Percentiles rank a stretch among this genome's conserved stretches.
Evolutionary conservation across 2,888 invertebrate species (phyloP).

Genomic region (Rhingia rostrata): DNA sequence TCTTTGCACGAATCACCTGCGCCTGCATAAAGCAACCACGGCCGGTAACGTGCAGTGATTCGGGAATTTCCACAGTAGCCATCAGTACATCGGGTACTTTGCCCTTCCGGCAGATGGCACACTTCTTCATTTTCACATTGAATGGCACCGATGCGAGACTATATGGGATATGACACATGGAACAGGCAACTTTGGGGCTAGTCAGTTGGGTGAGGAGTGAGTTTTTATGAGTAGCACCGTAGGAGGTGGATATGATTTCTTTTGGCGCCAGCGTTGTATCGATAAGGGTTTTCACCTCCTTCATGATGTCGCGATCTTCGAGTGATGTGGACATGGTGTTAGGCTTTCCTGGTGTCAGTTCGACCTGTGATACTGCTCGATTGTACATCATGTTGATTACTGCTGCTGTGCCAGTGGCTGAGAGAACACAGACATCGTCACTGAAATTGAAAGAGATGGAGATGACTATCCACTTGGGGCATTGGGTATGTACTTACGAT

Average conservation of each 20-base stretch:
- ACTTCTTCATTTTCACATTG: slow-evolving; percentile 88
- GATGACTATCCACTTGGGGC: not conserved
- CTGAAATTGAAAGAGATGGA: slow-evolving; percentile 83
- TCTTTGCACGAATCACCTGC: slow-evolving; percentile 90
- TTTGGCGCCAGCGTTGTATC: slow-evolving; percentile 68
- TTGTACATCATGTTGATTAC: slow-evolving; percentile 87
- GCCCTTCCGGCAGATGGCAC: slow-evolving; percentile 89
- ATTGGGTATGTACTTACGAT: slow-evolving; percentile 85
- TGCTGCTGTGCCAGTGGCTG: slow-evolving; percentile 97
- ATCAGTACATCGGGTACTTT: slow-evolving; percentile 96
- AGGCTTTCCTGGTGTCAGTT: slow-evolving; percentile 76
- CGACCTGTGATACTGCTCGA: slow-evolving; percentile 81
- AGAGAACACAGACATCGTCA: slow-evolving; percentile 97
- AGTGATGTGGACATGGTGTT: slow-evolving; percentile 84
- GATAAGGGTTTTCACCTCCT: slow-evolving; percentile 61
- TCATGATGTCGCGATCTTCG: slow-evolving; percentile 83
- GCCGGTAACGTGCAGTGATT: slow-evolving; percentile 88
- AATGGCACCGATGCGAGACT: slow-evolving; percentile 88
- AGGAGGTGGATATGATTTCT: slow-evolving; percentile 77
- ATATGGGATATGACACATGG: slow-evolving; percentile 92
- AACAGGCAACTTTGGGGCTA: slow-evolving; percentile 76
- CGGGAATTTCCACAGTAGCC: slow-evolving; percentile 94
- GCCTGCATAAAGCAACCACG: slow-evolving; percentile 88
- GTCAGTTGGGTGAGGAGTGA: slow-evolving; percentile 46
- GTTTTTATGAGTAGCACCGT: slow-evolving; percentile 60